phyloP scores from a whole-genome alignment of 2,888 invertebrate genomes.

The Taenaris catops region DNA sequence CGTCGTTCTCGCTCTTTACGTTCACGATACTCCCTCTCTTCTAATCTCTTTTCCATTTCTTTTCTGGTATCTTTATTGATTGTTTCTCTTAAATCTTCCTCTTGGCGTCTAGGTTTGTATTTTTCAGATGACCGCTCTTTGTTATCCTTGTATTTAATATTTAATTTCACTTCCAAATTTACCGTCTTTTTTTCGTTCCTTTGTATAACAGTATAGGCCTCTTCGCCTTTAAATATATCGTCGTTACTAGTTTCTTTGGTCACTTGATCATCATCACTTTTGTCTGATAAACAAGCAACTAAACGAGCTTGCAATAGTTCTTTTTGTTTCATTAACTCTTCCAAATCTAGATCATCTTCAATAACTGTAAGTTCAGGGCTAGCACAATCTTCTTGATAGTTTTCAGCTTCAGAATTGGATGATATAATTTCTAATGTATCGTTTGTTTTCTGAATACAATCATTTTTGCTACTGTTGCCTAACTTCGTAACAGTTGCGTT shows the following conservation, averaged over 20 bases:
- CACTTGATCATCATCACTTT: slow-evolving; percentile 72
- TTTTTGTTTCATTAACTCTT: slow-evolving; percentile 94
- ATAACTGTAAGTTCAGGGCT: slow-evolving; percentile 87
- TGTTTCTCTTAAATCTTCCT: slow-evolving; percentile 63
- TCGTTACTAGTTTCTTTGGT: slow-evolving; percentile 74
- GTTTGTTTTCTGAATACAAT: slow-evolving; percentile 29
- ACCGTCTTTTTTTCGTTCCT: slow-evolving; percentile 52
- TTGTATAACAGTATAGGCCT: slow-evolving; percentile 64
- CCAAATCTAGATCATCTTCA: slow-evolving; percentile 92
- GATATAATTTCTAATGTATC: slow-evolving; percentile 81
- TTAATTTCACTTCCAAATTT: slow-evolving; percentile 50
- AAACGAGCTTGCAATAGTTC: slow-evolving; percentile 89
- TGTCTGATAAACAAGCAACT: slow-evolving; percentile 87
- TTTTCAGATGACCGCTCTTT: slow-evolving; percentile 43
- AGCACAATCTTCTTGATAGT: slow-evolving; percentile 81
- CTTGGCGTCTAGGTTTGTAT: slow-evolving; percentile 43
- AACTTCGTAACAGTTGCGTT: slow-evolving; percentile 30
- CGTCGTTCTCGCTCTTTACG: slow-evolving; percentile 53
- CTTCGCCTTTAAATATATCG: slow-evolving; percentile 45
- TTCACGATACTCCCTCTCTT: slow-evolving; percentile 55
- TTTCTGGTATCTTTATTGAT: slow-evolving; percentile 54
- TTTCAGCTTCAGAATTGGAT: slow-evolving; percentile 84
- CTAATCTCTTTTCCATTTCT: slow-evolving; percentile 48
- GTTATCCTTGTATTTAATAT: slow-evolving; percentile 55
- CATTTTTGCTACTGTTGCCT: slow-evolving; percentile 30